A percentile compares a stretch with the other conserved stretches of the same genome.
Conservation (phyloP, 2,797 vertebrate genomes). For the Petrocephalus schoutedeni region DNA sequence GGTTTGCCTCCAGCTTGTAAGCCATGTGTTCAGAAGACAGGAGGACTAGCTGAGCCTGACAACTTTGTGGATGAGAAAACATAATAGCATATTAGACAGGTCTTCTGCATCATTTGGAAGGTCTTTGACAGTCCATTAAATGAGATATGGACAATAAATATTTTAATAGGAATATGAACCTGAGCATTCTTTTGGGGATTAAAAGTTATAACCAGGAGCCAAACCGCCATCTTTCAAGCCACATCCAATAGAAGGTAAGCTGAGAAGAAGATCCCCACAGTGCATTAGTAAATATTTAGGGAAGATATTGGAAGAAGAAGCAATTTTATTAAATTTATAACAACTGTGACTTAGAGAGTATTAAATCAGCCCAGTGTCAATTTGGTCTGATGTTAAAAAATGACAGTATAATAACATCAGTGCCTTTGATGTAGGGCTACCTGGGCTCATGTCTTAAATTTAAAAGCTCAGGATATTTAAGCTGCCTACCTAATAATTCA, state of each 20-base stretch:
- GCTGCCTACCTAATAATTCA: not conserved
- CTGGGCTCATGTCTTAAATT: not conserved
- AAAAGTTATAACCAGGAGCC: not conserved
- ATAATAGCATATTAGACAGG: not conserved
- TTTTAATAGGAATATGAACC: not conserved
- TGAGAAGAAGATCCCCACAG: not conserved
- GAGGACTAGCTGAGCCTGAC: not conserved
- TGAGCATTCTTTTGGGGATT: not conserved
- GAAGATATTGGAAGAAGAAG: constrained; percentile 3
- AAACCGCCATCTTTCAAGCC: not conserved
- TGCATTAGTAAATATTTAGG: not conserved
- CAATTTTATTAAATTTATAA: constrained; percentile 1
- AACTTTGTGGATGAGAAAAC: not conserved
- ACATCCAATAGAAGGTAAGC: not conserved
- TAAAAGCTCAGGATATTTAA: not conserved
- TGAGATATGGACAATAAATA: constrained; percentile 4
- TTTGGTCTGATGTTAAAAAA: not conserved
- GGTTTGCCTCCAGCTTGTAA: not conserved
- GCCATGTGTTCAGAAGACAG: not conserved
- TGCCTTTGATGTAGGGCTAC: not conserved
- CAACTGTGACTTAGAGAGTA: not conserved
- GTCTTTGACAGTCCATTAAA: not conserved
- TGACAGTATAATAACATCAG: not conserved
- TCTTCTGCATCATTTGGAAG: not conserved
- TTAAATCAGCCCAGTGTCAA: constrained; percentile 13